Percentiles rank a stretch among this genome's conserved stretches.
phyloP scores from a whole-genome alignment of 2,113 vertebrate species.

The Terrapene triunguis region DNA sequence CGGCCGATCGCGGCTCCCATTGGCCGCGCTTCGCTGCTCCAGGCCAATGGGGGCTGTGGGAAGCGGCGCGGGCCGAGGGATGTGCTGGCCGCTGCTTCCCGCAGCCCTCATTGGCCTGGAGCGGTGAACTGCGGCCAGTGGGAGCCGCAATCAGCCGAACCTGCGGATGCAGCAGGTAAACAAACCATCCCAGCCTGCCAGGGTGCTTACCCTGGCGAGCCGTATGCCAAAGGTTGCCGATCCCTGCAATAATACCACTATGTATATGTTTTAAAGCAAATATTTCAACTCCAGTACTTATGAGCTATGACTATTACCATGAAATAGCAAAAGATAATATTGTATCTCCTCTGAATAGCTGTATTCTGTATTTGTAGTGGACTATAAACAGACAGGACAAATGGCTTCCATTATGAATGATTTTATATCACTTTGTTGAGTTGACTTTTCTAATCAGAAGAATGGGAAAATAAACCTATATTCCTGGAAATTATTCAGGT shows the following conservation, averaged over 20 bases:
- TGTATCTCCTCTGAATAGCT: constrained; percentile 25
- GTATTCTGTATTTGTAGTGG: background rate
- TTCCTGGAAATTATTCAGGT: background rate
- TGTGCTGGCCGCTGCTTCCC: too few species aligned
- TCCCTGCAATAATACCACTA: background rate
- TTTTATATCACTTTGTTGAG: background rate
- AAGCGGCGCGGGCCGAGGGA: too few species aligned
- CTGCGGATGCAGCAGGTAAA: too few species aligned
- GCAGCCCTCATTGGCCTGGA: too few species aligned
- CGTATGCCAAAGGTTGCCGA: too few species aligned
- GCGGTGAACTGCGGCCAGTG: too few species aligned
- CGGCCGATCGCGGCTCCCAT: too few species aligned
- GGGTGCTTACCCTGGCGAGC: too few species aligned
- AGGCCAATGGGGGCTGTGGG: too few species aligned
- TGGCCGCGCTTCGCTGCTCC: too few species aligned
- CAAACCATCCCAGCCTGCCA: too few species aligned
- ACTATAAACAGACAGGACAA: constrained; percentile 23
- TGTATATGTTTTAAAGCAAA: constrained; percentile 33
- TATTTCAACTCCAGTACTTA: background rate
- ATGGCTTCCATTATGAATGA: background rate
- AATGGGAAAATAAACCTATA: background rate
- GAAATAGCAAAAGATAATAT: constrained; percentile 9
- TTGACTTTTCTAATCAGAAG: background rate
- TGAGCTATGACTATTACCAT: background rate
- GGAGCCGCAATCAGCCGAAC: too few species aligned